Percentiles rank a stretch among this genome's conserved stretches.
phyloP scores from a whole-genome alignment of 2,113 vertebrate species.

The Channa maculata region DNA sequence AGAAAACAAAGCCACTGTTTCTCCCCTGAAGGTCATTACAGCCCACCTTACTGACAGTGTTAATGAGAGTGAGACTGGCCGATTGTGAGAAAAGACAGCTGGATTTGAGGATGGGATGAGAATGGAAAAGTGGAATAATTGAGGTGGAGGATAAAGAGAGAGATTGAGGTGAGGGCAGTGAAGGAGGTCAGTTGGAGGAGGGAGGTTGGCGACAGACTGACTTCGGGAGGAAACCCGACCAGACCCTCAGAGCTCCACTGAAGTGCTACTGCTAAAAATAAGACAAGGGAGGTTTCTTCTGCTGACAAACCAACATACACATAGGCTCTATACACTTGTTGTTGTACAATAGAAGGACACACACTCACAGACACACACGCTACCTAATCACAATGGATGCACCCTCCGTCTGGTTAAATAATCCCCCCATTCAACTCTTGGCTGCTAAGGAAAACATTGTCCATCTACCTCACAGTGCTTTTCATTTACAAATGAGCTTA shows the following conservation, averaged over 20 bases:
- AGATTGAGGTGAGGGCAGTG: constrained; percentile 1
- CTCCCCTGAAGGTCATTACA: too few relatives aligned
- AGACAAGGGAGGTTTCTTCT: constrained; percentile 75
- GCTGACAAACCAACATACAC: constrained; percentile 75
- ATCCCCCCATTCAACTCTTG: constrained; percentile 32
- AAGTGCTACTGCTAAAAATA: constrained; percentile 82
- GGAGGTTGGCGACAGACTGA: constrained; percentile 81
- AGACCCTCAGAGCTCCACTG: constrained; percentile 71
- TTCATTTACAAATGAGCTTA: constrained; percentile 70
- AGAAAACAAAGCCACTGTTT: too few relatives aligned
- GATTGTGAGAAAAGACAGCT: not conserved
- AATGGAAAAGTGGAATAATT: not conserved
- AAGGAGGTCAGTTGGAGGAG: constrained; percentile 41
- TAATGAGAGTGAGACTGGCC: not conserved
- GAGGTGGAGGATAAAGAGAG: not conserved
- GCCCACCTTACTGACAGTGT: too few relatives aligned
- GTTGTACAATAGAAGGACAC: constrained; percentile 44
- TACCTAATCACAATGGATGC: constrained; percentile 61
- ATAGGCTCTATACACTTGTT: constrained; percentile 57
- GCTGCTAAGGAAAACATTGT: constrained; percentile 43
- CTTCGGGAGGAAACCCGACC: constrained; percentile 81
- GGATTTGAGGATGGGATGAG: constrained; percentile 5
- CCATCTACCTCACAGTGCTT: constrained; percentile 71
- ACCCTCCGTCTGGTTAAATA: constrained; percentile 62
- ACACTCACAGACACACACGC: constrained; percentile 48